Evolutionary conservation across 1,140 invertebrate species (phyloP).

Genomic region (Orius insidiosus): DNA sequence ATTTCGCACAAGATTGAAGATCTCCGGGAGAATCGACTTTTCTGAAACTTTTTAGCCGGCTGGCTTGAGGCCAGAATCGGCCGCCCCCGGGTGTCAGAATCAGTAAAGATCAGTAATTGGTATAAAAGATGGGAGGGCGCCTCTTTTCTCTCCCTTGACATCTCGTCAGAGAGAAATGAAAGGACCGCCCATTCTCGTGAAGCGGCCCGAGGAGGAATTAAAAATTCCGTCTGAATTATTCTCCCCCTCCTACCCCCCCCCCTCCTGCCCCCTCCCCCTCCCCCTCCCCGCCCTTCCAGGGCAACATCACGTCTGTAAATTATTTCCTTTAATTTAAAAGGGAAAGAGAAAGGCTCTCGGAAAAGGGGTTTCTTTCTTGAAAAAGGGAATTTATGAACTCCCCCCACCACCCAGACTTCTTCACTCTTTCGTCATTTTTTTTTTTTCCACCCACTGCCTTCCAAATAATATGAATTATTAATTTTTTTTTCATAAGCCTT

Average conservation of each 20-base stretch:
- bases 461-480: too few species aligned
- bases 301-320: slow-evolving; percentile 9
- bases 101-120: slow-evolving; percentile 10
- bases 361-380: slow-evolving; percentile 7
- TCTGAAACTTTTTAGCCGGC: too few species aligned
- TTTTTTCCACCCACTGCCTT: too few species aligned
- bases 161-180: slow-evolving; percentile 8
- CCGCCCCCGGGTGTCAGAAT: slow-evolving; percentile 6
- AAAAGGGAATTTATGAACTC: neutral
- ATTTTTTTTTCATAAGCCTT: too few species aligned
- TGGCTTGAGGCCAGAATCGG: too few species aligned
- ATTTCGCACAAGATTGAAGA: too few species aligned
- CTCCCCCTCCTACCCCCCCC: neutral
- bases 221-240: slow-evolving; percentile 14
- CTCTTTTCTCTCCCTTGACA: slow-evolving; percentile 4
- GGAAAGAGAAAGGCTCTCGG: neutral
- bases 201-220: slow-evolving; percentile 4
- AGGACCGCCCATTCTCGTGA: slow-evolving; percentile 2
- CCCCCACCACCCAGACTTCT: neutral
- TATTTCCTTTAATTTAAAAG: slow-evolving; percentile 14
- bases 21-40: too few species aligned
- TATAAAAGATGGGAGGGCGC: slow-evolving; percentile 9
- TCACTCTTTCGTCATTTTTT: neutral
- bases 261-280: too few species aligned
- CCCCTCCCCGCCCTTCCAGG: neutral